Conservation (phyloP, 2,113 vertebrate genomes). For the Dicentrarchus labrax region DNA sequence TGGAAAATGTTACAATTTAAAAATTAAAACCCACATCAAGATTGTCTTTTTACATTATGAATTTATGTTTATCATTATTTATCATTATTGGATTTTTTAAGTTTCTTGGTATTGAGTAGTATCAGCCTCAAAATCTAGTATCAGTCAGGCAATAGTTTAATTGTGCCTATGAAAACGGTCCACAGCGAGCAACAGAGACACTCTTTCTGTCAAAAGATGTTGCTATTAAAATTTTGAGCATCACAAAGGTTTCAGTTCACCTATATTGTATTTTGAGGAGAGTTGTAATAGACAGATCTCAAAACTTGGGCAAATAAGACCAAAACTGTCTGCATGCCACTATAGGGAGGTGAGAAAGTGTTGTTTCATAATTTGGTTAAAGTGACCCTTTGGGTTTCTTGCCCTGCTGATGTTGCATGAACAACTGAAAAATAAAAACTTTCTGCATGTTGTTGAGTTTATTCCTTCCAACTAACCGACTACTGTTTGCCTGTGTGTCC, state of each 20-base stretch:
- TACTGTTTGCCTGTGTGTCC: constrained; percentile 87
- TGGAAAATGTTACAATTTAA: too few species aligned
- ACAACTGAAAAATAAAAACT: constrained; percentile 1
- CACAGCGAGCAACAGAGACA: too few species aligned
- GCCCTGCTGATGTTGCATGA: constrained; percentile 61
- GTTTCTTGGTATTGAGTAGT: too few species aligned
- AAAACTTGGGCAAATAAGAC: background rate
- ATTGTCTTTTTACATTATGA: background rate
- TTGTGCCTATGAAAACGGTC: too few species aligned
- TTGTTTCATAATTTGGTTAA: background rate
- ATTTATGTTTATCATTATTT: too few species aligned
- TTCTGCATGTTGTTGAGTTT: constrained; percentile 70
- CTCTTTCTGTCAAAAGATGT: too few species aligned
- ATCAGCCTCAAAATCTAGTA: too few species aligned
- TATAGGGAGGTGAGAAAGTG: background rate
- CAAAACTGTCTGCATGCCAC: constrained; percentile 4
- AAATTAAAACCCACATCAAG: background rate
- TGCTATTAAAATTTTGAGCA: background rate
- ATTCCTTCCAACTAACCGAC: constrained; percentile 71
- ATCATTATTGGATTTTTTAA: too few species aligned
- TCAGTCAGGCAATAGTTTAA: background rate
- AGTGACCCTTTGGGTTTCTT: constrained; percentile 9
- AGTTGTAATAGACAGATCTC: background rate
- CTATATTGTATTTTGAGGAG: too few species aligned
- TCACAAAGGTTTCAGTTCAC: background rate